A percentile compares a stretch with the other conserved stretches of the same genome.
phyloP scores from a whole-genome alignment of 2,113 vertebrate genomes.

The Carassius auratus region DNA sequence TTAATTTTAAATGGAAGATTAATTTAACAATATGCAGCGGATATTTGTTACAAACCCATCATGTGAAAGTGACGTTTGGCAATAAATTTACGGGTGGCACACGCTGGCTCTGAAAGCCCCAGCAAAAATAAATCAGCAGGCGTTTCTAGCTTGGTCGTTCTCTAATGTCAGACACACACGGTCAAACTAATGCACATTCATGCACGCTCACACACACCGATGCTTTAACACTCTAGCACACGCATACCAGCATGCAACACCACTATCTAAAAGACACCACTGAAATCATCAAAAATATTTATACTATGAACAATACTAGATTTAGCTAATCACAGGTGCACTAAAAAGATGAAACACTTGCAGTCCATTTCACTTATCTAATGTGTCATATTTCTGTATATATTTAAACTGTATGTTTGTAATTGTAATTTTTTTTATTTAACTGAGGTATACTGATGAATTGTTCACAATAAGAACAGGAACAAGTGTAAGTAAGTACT shows the following conservation, averaged over 20 bases:
- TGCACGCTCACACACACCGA: neutral
- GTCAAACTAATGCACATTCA: conserved; percentile 40
- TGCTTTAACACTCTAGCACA: neutral
- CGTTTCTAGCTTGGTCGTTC: conserved; percentile 90
- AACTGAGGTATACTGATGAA: neutral
- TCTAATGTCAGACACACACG: conserved; percentile 81
- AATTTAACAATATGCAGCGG: conserved; percentile 99
- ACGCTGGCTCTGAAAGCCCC: conserved; percentile 81
- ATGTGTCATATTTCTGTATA: neutral
- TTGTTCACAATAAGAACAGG: neutral
- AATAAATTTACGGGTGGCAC: conserved; percentile 91
- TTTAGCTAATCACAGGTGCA: neutral
- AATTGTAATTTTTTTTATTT: neutral
- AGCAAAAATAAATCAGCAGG: conserved; percentile 91
- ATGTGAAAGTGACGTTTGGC: conserved; percentile 97
- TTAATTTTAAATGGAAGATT: conserved; percentile 99
- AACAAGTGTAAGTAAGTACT: neutral
- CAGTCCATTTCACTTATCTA: neutral
- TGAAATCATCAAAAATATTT: neutral
- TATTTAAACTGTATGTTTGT: neutral
- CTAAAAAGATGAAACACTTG: neutral
- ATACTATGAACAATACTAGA: neutral
- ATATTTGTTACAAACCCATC: conserved; percentile 99
- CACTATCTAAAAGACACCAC: neutral
- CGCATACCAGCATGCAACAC: neutral